Base-by-base conservation (phyloP, 2,888 invertebrate species). In the Cordilura impudica region DNA sequence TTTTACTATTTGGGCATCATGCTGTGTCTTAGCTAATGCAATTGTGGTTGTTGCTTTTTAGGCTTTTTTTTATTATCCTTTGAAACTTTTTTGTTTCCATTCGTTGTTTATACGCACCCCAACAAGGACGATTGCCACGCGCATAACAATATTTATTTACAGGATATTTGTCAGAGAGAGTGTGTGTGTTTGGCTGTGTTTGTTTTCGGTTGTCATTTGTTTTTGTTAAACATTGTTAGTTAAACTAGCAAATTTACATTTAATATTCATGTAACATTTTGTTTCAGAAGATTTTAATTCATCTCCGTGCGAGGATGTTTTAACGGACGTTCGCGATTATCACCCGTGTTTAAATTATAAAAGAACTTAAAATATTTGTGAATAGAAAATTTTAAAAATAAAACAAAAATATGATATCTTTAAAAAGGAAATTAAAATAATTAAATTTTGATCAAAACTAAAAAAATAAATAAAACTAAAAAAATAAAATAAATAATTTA, bases 271-370 rank as follows among this genome's bases (percentile, higher is more conserved):
- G 66, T 63, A 67, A 49, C 54, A 21, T 73, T 70, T 76, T 71
- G 70, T 75, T 81, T 86, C 85, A 86, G 83, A 87, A 82, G 84
- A 82, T 83, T 83, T 83, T 83, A 83, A 81, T 82, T 75, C 83
- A 83, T 81, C 85, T 83, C 78, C 83, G 82, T 81, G 85, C 78
- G 82, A 87, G 87, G 86, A 86, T 85, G 87, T 83, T 82, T 82
- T 78, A 83, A 78, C 83, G 82, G 78, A 81, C 31, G 60, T 65
- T 45, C n/a, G n/a, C n/a, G n/a, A 67, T 63, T 73, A 21, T 63
- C 69, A 58, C 49, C 49, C 5, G 45, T 6, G 4, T 43, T 45
- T 21, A 14, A 56, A 67, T 21, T 21, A n/a, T n/a, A n/a, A n/a
- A n/a, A n/a, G n/a, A n/a, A n/a, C n/a, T n/a, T n/a, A 54, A 77